Percentiles rank a stretch among this genome's conserved stretches.
These are phyloP conservation scores for Amblyteles armatorius DNA, from an alignment of 2,888 invertebrate genomes.

Conservation along the genomic window DNA sequence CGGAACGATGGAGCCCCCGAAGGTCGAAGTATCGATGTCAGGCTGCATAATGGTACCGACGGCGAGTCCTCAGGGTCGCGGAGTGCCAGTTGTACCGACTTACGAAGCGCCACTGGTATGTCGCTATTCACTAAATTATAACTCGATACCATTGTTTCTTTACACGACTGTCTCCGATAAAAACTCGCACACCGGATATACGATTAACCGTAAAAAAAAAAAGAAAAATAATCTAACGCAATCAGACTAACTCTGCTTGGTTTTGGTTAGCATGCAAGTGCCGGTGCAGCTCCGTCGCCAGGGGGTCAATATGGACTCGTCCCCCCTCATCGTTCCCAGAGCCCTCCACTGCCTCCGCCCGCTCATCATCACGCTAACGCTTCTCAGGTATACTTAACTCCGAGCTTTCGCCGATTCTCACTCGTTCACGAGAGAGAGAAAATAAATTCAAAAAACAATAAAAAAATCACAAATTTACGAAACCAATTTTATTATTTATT, in stretches of 20 bases:
- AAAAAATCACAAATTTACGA: neutral
- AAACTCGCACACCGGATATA: neutral
- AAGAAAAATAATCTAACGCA: slow-evolving; percentile 36
- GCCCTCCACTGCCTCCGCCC: slow-evolving; percentile 89
- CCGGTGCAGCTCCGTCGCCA: slow-evolving; percentile 82
- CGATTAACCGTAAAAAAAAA: slow-evolving; percentile 14
- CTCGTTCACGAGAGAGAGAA: neutral
- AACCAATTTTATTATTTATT: slow-evolving; percentile 3
- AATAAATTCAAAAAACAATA: neutral
- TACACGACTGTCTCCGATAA: neutral
- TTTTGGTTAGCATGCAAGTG: slow-evolving; percentile 83
- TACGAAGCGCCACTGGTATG: slow-evolving; percentile 91
- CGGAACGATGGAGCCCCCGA: slow-evolving; percentile 86
- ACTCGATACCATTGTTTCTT: neutral
- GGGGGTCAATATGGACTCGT: slow-evolving; percentile 83
- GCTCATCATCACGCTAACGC: slow-evolving; percentile 90
- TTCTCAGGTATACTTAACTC: slow-evolving; percentile 82
- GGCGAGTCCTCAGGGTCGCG: slow-evolving; percentile 86
- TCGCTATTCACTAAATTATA: slow-evolving; percentile 50
- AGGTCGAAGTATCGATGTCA: slow-evolving; percentile 86
- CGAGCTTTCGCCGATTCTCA: slow-evolving; percentile 28
- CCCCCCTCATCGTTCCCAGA: slow-evolving; percentile 86
- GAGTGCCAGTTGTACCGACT: slow-evolving; percentile 86
- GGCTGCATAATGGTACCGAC: slow-evolving; percentile 87
- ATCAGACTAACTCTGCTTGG: slow-evolving; percentile 79